A percentile compares a stretch with the other conserved stretches of the same genome.
Conservation (phyloP, 2,888 invertebrate genomes). For the Phengaris alcon region DNA sequence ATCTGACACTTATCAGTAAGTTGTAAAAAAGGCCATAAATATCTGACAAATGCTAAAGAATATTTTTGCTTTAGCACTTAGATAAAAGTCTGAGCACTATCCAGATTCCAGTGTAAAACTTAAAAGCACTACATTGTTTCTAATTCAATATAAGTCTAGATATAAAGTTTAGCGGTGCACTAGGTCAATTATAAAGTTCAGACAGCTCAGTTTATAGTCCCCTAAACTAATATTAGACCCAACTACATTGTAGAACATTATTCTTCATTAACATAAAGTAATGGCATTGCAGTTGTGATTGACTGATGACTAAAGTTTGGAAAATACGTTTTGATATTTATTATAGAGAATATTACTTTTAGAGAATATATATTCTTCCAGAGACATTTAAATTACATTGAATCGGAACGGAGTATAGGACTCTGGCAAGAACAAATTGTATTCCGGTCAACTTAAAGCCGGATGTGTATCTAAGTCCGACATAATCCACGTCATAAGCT, state of each 20-base stretch:
- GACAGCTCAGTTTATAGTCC: not conserved
- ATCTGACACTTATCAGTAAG: no score
- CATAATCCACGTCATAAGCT: no score
- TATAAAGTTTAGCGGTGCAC: not conserved
- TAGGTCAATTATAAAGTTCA: conserved; percentile 1
- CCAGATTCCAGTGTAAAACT: not conserved
- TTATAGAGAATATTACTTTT: not conserved
- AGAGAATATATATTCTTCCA: not conserved
- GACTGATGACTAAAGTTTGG: not conserved
- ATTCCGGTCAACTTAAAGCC: no score
- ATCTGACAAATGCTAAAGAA: no score
- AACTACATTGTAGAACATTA: not conserved
- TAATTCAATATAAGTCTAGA: conserved; percentile 12
- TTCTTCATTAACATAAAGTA: conserved; percentile 11
- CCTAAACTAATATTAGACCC: conserved; percentile 14
- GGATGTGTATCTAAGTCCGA: no score
- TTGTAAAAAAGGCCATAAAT: no score
- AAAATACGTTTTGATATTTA: not conserved
- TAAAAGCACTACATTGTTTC: not conserved
- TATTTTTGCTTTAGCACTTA: not conserved
- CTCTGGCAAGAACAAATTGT: no score
- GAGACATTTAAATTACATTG: not conserved
- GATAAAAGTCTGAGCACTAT: not conserved
- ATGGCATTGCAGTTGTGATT: not conserved
- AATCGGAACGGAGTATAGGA: no score